Evolutionary conservation across 1,140 invertebrate species (phyloP).

Genomic region (Hirudo medicinalis): DNA sequence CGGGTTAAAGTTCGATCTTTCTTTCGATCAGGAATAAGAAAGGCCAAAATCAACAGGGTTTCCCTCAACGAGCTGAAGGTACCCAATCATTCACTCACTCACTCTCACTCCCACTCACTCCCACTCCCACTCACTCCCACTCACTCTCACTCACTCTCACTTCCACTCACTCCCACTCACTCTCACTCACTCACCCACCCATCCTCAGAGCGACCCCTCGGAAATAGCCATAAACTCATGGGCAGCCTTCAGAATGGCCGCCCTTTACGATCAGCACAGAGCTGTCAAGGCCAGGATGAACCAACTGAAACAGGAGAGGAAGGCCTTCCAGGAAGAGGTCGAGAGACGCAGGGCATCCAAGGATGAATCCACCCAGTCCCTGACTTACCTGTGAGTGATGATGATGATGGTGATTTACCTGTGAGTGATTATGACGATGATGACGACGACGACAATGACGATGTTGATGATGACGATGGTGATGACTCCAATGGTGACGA

Average conservation of each 20-base stretch:
- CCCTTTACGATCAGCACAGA: not conserved
- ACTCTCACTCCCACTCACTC: not conserved
- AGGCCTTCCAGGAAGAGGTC: not conserved
- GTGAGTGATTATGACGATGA: too few relatives aligned
- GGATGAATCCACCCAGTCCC: not conserved
- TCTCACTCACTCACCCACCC: not conserved
- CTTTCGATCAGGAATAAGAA: not conserved
- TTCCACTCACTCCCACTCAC: not conserved
- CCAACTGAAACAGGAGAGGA: not conserved
- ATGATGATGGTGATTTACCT: not conserved
- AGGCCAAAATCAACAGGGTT: conserved; percentile 2
- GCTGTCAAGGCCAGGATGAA: not conserved
- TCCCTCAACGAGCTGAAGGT: not conserved
- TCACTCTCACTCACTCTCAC: not conserved
- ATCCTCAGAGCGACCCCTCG: not conserved
- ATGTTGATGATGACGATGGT: too few relatives aligned
- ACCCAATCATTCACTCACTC: not conserved
- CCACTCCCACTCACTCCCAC: not conserved
- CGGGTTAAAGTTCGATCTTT: too few relatives aligned
- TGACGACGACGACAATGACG: too few relatives aligned
- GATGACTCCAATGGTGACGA: too few relatives aligned
- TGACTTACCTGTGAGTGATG: not conserved
- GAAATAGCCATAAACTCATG: conserved; percentile 3
- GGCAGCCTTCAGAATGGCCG: conserved; percentile 10
- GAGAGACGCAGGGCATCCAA: not conserved